phyloP scores from a whole-genome alignment of 1,140 invertebrate genomes.

The Papilio aristodemus region DNA sequence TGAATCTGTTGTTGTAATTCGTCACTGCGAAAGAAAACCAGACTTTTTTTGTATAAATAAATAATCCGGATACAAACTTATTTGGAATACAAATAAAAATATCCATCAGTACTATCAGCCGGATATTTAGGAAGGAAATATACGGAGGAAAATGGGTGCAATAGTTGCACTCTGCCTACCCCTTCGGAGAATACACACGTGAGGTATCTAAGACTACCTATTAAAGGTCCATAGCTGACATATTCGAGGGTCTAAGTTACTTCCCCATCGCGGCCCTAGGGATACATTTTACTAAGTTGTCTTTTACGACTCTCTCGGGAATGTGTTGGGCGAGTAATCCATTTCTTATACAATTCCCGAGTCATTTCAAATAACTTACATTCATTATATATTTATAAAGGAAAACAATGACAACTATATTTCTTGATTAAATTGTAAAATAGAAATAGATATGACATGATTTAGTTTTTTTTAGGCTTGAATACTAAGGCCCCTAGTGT shows the following conservation, averaged over 20 bases:
- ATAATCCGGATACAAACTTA: neutral
- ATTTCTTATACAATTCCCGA: constrained; percentile 6
- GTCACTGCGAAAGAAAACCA: constrained; percentile 1
- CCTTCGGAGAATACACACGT: no score
- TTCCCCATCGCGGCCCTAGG: neutral
- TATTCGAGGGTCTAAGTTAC: constrained; percentile 20
- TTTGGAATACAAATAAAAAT: no score
- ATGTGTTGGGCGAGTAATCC: neutral
- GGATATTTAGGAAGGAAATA: no score
- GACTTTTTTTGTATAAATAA: neutral
- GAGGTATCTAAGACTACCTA: no score
- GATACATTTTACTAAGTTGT: constrained; percentile 10
- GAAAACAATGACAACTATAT: neutral
- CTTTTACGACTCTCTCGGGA: constrained; percentile 2
- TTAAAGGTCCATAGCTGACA: no score
- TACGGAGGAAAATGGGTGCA: neutral
- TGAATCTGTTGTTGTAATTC: neutral
- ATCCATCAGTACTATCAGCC: no score
- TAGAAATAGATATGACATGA: neutral
- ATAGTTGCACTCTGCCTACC: neutral
- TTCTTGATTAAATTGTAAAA: constrained; percentile 8
- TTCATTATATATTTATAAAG: constrained; percentile 17
- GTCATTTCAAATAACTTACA: neutral
- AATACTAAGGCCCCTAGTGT: no score
- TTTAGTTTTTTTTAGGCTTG: no score